Base-by-base conservation (phyloP, 2,797 vertebrate species). In the Pseudochaenichthys georgianus region DNA sequence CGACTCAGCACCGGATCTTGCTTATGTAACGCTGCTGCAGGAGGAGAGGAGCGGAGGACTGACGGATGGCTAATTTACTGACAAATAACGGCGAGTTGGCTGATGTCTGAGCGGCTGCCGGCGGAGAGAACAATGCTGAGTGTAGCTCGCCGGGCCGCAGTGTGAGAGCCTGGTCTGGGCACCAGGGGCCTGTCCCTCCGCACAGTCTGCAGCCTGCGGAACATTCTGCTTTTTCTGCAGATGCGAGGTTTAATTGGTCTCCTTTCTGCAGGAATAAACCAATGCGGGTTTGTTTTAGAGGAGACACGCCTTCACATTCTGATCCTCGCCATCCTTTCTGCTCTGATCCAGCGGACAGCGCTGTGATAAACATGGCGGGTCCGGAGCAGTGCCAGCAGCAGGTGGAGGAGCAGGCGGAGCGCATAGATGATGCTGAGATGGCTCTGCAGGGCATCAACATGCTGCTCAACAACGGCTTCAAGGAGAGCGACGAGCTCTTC, bases 381-480 rank as follows among this genome's bases (percentile, higher is more conserved):
- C 93, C 91, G 3, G 94, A 94, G 79, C 92, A 94, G 83, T 86
- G 87, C 79, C 90, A 87, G 87, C 89, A 91, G 89, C 83, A 92
- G 61, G 94, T 91, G 16, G 95, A 95, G 38, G 89, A 92, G 75
- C 92, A 91, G 70, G 87, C 93, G 78, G 95, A 95, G 78, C 94
- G 92, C 55, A 82, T 96, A 74, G 97, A 98, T 91, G 98, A 99
- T 90, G 94, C 98, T 42, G 97, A 99, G 92, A 94, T 99, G 92
- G 98, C 98, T 38, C 94, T 99, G 89, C 96, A 97, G 10, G 98
- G 98, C 64, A 99, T 99, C 83, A 99, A 98, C 88, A 97, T 99
- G 98, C 96, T 99, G 85, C 96, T 99, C 73, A 99, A 99, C 95
- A 99, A 99, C 92, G 98, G 98, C 73, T 99, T 99, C 89, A 96